These are phyloP conservation scores for Sphyrna mokarran DNA, from an alignment of 2,113 vertebrate species.

Conservation along the genomic window DNA sequence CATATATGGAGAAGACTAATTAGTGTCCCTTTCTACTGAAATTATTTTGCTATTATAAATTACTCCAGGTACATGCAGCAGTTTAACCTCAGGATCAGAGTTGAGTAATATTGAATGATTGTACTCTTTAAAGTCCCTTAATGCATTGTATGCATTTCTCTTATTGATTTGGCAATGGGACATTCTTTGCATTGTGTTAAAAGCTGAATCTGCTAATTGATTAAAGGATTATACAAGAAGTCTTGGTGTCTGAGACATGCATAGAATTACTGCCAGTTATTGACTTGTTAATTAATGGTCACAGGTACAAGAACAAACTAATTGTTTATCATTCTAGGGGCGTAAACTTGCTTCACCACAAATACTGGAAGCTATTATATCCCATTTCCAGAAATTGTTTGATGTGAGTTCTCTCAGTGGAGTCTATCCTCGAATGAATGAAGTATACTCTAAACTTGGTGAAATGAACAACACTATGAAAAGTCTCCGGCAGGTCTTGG, in stretches of 20 bases:
- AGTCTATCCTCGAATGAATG: constrained; percentile 80
- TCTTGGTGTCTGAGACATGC: not conserved
- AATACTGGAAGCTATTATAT: constrained; percentile 67
- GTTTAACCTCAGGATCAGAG: not conserved
- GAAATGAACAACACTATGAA: constrained; percentile 76
- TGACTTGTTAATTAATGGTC: not conserved
- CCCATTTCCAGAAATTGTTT: constrained; percentile 84
- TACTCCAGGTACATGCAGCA: not conserved
- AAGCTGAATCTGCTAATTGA: not conserved
- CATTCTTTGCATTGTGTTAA: not conserved
- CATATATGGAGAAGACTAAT: not conserved
- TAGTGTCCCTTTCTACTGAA: not conserved
- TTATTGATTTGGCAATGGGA: not conserved
- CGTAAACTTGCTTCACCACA: constrained; percentile 53
- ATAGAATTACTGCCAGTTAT: not conserved
- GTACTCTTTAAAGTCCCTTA: not conserved
- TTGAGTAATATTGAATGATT: not conserved
- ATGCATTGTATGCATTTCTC: not conserved
- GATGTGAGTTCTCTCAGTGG: constrained; percentile 70
- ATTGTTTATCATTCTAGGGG: constrained; percentile 51
- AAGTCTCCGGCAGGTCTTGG: constrained; percentile 68
- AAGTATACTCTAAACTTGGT: constrained; percentile 75
- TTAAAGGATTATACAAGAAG: not conserved
- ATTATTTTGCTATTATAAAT: not conserved
- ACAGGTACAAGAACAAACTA: not conserved